Conservation (phyloP, 2,888 invertebrate genomes). For the Troides helena region DNA sequence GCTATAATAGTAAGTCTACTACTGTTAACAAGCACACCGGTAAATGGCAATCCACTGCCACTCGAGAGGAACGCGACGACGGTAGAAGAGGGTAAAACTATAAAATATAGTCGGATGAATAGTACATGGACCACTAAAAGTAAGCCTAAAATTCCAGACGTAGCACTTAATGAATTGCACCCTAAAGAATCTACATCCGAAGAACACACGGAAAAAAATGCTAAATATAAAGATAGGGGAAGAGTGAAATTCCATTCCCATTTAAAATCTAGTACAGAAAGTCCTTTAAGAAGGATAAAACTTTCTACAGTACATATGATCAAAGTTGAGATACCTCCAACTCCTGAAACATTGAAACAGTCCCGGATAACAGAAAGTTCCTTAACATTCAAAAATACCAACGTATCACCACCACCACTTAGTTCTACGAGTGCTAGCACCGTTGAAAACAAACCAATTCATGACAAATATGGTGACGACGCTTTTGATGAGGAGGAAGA, state of each 20-base stretch:
- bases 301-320: slow-evolving; percentile 52
- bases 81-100: slow-evolving; percentile 51
- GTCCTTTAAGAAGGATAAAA: slow-evolving; percentile 45
- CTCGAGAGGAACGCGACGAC: slow-evolving; percentile 54
- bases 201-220: slow-evolving; percentile 70
- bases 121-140: slow-evolving; percentile 48
- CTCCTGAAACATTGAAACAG: slow-evolving; percentile 64
- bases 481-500: slow-evolving; percentile 45
- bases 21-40: slow-evolving; percentile 64
- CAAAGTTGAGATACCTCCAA: slow-evolving; percentile 67
- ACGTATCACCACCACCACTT: slow-evolving; percentile 51
- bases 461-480: slow-evolving; percentile 39
- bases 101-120: slow-evolving; percentile 48
- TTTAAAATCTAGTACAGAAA: slow-evolving; percentile 54
- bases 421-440: slow-evolving; percentile 48
- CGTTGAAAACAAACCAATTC: slow-evolving; percentile 41
- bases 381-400: slow-evolving; percentile 62
- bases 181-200: slow-evolving; percentile 66
- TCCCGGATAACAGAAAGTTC: slow-evolving; percentile 66
- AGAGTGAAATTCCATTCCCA: slow-evolving; percentile 58
- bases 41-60: slow-evolving; percentile 57
- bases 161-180: slow-evolving; percentile 66
- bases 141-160: slow-evolving; percentile 55
- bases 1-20: slow-evolving; percentile 72
- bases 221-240: slow-evolving; percentile 74